These are phyloP conservation scores for Euschistus heros DNA, from an alignment of 1,140 invertebrate genomes.

Conservation along the genomic window DNA sequence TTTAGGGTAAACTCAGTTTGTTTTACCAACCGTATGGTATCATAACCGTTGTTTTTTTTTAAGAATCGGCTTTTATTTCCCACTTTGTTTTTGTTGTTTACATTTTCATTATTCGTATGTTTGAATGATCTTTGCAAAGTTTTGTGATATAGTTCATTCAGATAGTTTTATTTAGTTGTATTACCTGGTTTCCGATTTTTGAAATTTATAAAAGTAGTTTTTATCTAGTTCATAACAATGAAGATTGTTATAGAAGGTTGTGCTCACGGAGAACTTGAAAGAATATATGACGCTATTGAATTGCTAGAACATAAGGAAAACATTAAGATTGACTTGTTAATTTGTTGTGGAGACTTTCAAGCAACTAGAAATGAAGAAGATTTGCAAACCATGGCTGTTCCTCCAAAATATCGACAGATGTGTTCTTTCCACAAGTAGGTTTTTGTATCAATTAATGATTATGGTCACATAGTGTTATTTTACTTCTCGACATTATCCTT, in stretches of 20 bases:
- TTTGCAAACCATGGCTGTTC: constrained; percentile 84
- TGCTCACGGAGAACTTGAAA: constrained; percentile 93
- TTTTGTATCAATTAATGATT: not conserved
- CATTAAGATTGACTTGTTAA: constrained; percentile 74
- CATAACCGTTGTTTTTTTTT: too few species aligned
- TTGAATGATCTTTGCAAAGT: too few species aligned
- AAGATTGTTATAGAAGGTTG: constrained; percentile 94
- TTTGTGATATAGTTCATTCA: too few species aligned
- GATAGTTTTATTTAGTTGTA: too few species aligned
- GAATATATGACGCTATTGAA: constrained; percentile 79
- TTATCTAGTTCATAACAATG: constrained; percentile 46
- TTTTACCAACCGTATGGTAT: too few species aligned
- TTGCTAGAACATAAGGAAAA: constrained; percentile 55
- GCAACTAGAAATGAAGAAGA: constrained; percentile 65
- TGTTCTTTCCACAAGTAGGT: constrained; percentile 92
- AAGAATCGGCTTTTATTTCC: too few species aligned
- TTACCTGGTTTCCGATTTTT: too few species aligned
- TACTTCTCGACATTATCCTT: too few species aligned
- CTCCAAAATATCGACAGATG: constrained; percentile 83
- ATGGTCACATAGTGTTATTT: not conserved
- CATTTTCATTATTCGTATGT: too few species aligned
- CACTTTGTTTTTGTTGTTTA: too few species aligned
- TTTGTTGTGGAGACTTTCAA: constrained; percentile 98
- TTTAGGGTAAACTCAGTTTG: too few species aligned
- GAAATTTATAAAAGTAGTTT: too few species aligned